These are phyloP conservation scores for Pteropus rufus DNA, from an alignment of 2,797 vertebrate genomes.

Conservation along the genomic window DNA sequence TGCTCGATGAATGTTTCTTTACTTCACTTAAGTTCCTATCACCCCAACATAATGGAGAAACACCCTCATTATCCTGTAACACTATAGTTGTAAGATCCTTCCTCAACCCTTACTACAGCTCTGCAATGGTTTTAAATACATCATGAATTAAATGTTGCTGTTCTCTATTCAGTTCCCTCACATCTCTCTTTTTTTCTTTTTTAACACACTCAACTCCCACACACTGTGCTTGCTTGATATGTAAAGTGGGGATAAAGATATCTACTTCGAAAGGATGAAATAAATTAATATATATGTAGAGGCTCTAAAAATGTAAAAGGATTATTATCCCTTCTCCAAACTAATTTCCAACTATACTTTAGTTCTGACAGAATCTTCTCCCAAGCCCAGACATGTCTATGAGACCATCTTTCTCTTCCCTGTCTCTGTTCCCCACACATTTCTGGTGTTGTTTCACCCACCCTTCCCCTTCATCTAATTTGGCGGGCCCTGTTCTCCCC, in stretches of 20 bases:
- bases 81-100: not conserved
- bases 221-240: not conserved
- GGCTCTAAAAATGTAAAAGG: not conserved
- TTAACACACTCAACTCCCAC: not conserved
- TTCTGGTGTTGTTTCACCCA: not conserved
- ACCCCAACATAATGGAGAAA: not conserved
- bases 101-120: not conserved
- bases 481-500: not conserved
- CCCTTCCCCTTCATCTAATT: not conserved
- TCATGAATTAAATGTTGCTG: not conserved
- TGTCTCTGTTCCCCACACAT: not conserved
- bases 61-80: not conserved
- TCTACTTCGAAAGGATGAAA: not conserved
- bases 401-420: not conserved
- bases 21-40: not conserved
- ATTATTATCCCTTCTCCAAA: not conserved
- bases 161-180: not conserved
- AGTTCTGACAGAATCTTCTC: not conserved
- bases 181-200: not conserved
- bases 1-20: not conserved
- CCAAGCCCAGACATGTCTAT: not conserved
- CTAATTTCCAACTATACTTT: not conserved
- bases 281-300: not conserved
- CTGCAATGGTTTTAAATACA: not conserved
- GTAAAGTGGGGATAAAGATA: not conserved